phyloP scores from a whole-genome alignment of 2,888 invertebrate species.

The Thecocarcelia acutangulata region DNA sequence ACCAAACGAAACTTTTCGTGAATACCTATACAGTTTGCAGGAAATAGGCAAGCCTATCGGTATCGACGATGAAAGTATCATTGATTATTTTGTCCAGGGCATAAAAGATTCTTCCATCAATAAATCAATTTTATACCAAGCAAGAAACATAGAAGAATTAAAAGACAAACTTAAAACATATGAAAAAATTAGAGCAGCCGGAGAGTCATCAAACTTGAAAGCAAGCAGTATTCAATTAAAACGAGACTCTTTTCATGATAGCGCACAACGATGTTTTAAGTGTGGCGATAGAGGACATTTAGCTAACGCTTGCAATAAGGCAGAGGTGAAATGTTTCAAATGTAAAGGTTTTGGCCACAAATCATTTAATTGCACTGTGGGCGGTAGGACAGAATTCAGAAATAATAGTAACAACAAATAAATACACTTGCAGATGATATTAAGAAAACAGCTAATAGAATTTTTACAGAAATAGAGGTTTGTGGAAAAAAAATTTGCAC shows the following conservation, averaged over 20 bases:
- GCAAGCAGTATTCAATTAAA: not conserved
- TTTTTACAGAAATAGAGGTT: too few species aligned
- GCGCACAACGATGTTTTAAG: not conserved
- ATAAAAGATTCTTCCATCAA: not conserved
- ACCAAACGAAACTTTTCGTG: too few species aligned
- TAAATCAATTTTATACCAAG: not conserved
- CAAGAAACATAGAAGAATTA: not conserved
- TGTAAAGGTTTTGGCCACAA: not conserved
- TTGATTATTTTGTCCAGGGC: too few species aligned
- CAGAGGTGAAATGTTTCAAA: not conserved
- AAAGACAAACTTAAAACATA: not conserved
- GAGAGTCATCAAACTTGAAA: too few species aligned
- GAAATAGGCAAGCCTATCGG: too few species aligned
- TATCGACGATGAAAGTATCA: too few species aligned
- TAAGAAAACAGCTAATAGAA: too few species aligned
- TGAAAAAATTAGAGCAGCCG: not conserved
- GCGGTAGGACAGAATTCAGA: too few species aligned
- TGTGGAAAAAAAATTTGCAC: too few species aligned
- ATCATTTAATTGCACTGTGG: not conserved
- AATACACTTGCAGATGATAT: too few species aligned
- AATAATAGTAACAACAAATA: too few species aligned
- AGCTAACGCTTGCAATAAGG: not conserved
- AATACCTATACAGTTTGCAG: too few species aligned
- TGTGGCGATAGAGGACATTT: not conserved
- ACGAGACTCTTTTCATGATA: not conserved